Conservation (phyloP, 2,888 invertebrate species). For the Xylocampa areola region DNA sequence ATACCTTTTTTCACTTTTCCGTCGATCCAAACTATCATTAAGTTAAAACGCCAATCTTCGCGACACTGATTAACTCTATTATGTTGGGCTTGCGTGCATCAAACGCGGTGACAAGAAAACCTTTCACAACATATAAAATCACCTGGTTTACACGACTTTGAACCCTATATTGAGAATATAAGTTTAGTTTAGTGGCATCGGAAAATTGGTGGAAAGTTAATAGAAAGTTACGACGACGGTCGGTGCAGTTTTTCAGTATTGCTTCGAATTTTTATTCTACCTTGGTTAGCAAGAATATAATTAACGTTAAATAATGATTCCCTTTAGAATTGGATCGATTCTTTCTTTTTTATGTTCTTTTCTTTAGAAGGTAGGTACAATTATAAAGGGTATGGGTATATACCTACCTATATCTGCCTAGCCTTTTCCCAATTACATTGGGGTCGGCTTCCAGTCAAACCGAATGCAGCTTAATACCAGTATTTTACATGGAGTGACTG, state of each 20-base stretch:
- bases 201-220: slow-evolving; percentile 30
- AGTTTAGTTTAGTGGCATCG: neutral
- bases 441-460: too few species aligned
- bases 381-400: too few species aligned
- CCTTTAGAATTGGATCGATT: neutral
- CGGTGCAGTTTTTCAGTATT: slow-evolving; percentile 53
- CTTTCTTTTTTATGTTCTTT: neutral
- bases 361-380: too few species aligned
- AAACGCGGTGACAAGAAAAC: slow-evolving; percentile 53
- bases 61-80: slow-evolving; percentile 57
- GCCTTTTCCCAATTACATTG: too few species aligned
- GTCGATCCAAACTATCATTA: slow-evolving; percentile 42
- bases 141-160: slow-evolving; percentile 2
- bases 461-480: too few species aligned
- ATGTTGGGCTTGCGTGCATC: slow-evolving; percentile 57
- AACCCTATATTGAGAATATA: neutral
- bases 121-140: slow-evolving; percentile 12
- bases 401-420: too few species aligned
- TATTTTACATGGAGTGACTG: too few species aligned
- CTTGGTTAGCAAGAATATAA: slow-evolving; percentile 18
- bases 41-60: slow-evolving; percentile 48
- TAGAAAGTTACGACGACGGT: slow-evolving; percentile 40
- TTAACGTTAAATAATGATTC: slow-evolving; percentile 6
- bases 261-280: slow-evolving; percentile 35
- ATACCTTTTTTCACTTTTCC: slow-evolving; percentile 34